Evolutionary conservation across 1,140 invertebrate genomes (phyloP).

Genomic region (Dryas iulia): DNA sequence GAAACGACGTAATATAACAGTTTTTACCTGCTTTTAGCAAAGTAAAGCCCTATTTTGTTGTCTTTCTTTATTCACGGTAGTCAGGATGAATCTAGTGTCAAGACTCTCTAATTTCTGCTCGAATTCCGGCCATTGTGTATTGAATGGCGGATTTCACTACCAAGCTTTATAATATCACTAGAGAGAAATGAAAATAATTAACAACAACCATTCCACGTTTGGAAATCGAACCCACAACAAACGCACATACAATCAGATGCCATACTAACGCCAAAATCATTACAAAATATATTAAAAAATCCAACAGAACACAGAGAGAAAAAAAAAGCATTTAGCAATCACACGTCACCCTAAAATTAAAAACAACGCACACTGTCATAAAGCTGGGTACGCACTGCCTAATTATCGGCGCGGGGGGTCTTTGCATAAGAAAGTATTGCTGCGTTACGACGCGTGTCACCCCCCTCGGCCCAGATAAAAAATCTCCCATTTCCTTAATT

Average conservation of each 20-base stretch:
- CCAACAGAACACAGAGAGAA: neutral
- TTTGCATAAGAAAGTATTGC: conserved; percentile 79
- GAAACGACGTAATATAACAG: too few relatives aligned
- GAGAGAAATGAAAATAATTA: too few relatives aligned
- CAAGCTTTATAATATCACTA: too few relatives aligned
- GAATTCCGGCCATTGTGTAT: too few relatives aligned
- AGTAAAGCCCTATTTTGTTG: too few relatives aligned
- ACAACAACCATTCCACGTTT: too few relatives aligned
- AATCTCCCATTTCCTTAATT: conserved; percentile 80
- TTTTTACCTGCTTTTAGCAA: too few relatives aligned
- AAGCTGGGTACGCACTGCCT: conserved; percentile 48
- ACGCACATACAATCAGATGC: neutral
- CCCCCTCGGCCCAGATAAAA: conserved; percentile 72
- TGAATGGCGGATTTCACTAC: too few relatives aligned
- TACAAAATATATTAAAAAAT: neutral
- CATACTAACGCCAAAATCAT: neutral
- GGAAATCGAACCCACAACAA: too few relatives aligned
- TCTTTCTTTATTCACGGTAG: too few relatives aligned
- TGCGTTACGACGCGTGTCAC: conserved; percentile 75
- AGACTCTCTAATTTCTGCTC: too few relatives aligned
- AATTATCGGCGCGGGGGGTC: conserved; percentile 74
- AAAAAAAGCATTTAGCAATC: conserved; percentile 20
- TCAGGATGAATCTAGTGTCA: too few relatives aligned
- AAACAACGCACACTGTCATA: conserved; percentile 53
- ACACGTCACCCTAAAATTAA: conserved; percentile 52